Base-by-base conservation (phyloP, 2,113 vertebrate genomes). In the Oreochromis spilurus region DNA sequence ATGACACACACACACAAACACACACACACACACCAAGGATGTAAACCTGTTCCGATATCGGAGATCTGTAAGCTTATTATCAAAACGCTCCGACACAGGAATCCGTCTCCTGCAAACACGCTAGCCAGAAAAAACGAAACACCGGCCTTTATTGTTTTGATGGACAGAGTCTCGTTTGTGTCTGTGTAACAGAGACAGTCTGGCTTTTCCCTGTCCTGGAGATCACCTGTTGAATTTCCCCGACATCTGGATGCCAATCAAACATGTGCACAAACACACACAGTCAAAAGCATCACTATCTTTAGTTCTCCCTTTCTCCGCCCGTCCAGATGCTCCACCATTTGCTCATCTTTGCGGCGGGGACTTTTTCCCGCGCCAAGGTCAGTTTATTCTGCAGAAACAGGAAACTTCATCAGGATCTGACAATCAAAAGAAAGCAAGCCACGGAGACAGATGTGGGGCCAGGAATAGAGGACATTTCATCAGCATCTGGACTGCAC, bases 21-120 rank as follows among this genome's bases (percentile, higher is more conserved):
- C 21, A 62, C 34, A 40, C 54, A 21, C 40, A 81, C 36, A 38
- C 8, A 13, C n/a, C 54, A 9, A 57, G 43, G 82, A 34, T 78
- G 52, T 34, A 34, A 72, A 77, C 58, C 86, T 48, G 21, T 48
- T 84, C 19, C 72, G 80, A 90, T 82, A 88, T 77, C 11, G 70
- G 72, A 90, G 85, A 89, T 87, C 85, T 84, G 34, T 82, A 90
- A 90, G 85, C 94, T 75, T 48, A 82, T 91, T 88, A 84, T 84
- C 31, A 57, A 43, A 91, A 88, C 4, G 75, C 50, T 67, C 84
- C 77, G 80, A 87, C 83, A 85, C 21, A 86, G 77, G 87, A 90
- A 40, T 54, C 34, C 80, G 81, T 93, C 91, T 81, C 79, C 78
- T 55, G 48, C 84, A 83, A 72, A 60, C 57, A 60, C 8, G 5